Evolutionary conservation across 2,113 vertebrate species (phyloP), one percentile per base, ranked within the genome.

Genomic region (Colistium nudipinnis): DNA sequence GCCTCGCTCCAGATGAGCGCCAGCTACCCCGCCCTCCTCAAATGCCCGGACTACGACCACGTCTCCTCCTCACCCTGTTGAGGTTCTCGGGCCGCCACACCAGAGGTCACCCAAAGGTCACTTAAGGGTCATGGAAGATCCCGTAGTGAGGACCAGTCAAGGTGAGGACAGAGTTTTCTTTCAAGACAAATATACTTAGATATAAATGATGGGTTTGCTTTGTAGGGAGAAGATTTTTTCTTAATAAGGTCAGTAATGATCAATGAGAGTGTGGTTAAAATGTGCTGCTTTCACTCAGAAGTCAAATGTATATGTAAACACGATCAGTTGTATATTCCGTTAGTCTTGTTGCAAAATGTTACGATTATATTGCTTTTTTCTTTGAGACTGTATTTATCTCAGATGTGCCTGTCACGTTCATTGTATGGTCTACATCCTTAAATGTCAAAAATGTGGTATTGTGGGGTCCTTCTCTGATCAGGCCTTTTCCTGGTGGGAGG

Each of bases 31-130:
- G 93, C 93, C n/a, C 93, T 95, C 57, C 94, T 95, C 76, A 94
- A 95, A 74, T 95, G 94, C 41, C 89, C 94, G 0, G 93, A 94
- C 57, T 94, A 95, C 0, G 93, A 94, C 77, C 93, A 93, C 67
- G 92, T 95, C 72, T 95, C 93, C 3, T 95, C 94, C 2, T 95
- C 94, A 1, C 94, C 94, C 0, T 95, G 94, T 81, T 95, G 93
- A 95, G 82, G 43, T 16, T 47, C 38, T 1, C 3, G n/a, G n/a
- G n/a, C 27, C 44, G 7, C 10, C 27, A 56, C 16, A 17, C 11
- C 51, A 33, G 19, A 48, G 38, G 30, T 2, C 52, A 39, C 25
- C 17, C 4, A 10, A 27, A 27, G 47, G 12, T 55, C 11, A 59
- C 33, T 0, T 0, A 31, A 3, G 30, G 20, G 47, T 55, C 31